These are phyloP conservation scores for Crossocerus cetratus DNA, from an alignment of 2,888 invertebrate species.

Conservation along the genomic window DNA sequence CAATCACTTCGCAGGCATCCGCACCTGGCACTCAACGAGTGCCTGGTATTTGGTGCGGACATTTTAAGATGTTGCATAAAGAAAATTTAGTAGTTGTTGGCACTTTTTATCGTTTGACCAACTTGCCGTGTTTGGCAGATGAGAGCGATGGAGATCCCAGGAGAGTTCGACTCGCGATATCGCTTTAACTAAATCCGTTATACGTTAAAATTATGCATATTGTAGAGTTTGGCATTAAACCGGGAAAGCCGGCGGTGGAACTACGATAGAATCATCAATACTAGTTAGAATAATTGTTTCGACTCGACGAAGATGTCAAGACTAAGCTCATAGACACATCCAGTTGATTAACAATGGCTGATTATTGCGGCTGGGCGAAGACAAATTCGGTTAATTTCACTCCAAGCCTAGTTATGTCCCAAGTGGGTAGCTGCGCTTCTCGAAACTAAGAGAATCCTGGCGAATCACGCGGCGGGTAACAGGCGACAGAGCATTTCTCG, in stretches of 20 bases:
- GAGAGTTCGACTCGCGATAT: too few species aligned
- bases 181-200: too few species aligned
- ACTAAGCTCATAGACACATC: too few species aligned
- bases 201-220: too few species aligned
- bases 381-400: conserved; percentile 66
- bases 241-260: too few species aligned
- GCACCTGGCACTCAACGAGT: background rate
- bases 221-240: too few species aligned
- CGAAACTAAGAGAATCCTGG: conserved; percentile 25
- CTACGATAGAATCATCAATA: too few species aligned
- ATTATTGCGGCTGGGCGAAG: conserved; percentile 63
- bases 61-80: too few species aligned
- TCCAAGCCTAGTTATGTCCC: conserved; percentile 41
- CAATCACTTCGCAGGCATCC: background rate
- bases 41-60: background rate
- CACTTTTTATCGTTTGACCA: background rate
- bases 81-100: background rate
- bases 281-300: too few species aligned
- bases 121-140: too few species aligned
- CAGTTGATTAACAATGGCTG: conserved; percentile 60
- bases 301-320: too few species aligned
- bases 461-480: background rate
- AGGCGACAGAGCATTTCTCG: conserved; percentile 1
- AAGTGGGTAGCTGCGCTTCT: conserved; percentile 5
- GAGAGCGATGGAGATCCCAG: too few species aligned